These are phyloP conservation scores for Megalops cyprinoides DNA, from an alignment of 2,797 vertebrate species.

Conservation along the genomic window DNA sequence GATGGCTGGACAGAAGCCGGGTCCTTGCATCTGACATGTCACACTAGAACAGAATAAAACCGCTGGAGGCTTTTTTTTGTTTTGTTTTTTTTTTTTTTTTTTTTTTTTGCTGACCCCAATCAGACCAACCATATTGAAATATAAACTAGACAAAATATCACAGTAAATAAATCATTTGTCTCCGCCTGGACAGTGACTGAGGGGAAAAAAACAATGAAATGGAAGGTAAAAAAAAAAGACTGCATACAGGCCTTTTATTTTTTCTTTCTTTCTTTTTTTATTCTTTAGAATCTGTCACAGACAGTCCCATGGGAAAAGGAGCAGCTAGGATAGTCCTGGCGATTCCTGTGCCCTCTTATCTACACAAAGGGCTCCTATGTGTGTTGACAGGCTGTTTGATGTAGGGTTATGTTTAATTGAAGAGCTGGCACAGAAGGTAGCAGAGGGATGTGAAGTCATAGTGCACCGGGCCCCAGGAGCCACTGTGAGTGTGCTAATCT, in stretches of 20 bases:
- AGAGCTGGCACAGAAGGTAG: constrained; percentile 54
- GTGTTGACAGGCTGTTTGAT: constrained; percentile 74
- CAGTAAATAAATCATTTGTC: too few species aligned
- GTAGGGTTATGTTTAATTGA: constrained; percentile 75
- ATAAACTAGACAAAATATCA: too few species aligned
- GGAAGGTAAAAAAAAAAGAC: background rate
- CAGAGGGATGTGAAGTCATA: background rate
- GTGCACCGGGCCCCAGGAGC: constrained; percentile 40
- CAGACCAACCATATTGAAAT: too few species aligned
- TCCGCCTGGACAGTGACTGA: background rate
- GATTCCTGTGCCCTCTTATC: constrained; percentile 69
- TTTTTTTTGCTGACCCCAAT: too few species aligned
- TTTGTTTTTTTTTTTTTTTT: too few species aligned
- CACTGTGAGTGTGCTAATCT: constrained; percentile 40
- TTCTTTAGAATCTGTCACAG: constrained; percentile 51
- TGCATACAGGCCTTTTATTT: background rate
- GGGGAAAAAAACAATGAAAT: background rate
- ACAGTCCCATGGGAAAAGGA: constrained; percentile 49
- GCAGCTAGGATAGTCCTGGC: constrained; percentile 58
- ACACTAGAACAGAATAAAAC: too few species aligned
- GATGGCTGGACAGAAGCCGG: too few species aligned
- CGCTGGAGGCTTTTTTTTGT: too few species aligned
- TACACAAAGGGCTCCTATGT: constrained; percentile 69
- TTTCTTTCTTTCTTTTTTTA: background rate
- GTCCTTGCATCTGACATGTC: too few species aligned